phyloP scores from a whole-genome alignment of 2,888 invertebrate genomes.

The Orthosia cruda region DNA sequence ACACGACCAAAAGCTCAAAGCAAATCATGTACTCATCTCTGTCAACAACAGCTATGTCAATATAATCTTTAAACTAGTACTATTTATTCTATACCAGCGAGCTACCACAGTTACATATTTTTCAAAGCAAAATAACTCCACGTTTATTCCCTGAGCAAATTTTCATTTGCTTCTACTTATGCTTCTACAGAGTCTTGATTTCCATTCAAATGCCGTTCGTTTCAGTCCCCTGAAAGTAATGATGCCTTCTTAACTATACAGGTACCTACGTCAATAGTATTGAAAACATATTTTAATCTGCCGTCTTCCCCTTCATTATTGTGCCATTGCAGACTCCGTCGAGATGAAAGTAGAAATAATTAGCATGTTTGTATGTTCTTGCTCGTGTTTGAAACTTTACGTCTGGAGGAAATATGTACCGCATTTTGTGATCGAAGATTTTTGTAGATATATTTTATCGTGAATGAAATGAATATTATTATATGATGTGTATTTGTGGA shows the following conservation, averaged over 20 bases:
- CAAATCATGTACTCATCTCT: slow-evolving; percentile 5
- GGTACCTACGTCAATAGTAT: slow-evolving; percentile 50
- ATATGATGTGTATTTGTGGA: no score
- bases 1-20: not conserved
- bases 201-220: slow-evolving; percentile 61
- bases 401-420: not conserved
- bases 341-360: slow-evolving; percentile 22
- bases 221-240: slow-evolving; percentile 60
- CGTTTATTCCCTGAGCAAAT: slow-evolving; percentile 36
- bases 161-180: slow-evolving; percentile 48
- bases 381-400: not conserved
- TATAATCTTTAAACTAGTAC: slow-evolving; percentile 31
- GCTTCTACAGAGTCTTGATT: slow-evolving; percentile 46
- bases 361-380: not conserved
- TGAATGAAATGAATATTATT: not conserved
- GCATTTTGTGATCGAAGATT: not conserved
- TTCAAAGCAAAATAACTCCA: slow-evolving; percentile 37
- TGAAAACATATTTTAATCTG: slow-evolving; percentile 64
- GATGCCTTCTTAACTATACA: slow-evolving; percentile 42
- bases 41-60: slow-evolving; percentile 17
- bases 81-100: slow-evolving; percentile 23
- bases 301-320: slow-evolving; percentile 33
- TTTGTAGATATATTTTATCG: not conserved
- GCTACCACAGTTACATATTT: slow-evolving; percentile 2
- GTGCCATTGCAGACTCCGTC: slow-evolving; percentile 41